Base-by-base conservation (phyloP, 2,113 vertebrate species). In the Labrus mixtus region DNA sequence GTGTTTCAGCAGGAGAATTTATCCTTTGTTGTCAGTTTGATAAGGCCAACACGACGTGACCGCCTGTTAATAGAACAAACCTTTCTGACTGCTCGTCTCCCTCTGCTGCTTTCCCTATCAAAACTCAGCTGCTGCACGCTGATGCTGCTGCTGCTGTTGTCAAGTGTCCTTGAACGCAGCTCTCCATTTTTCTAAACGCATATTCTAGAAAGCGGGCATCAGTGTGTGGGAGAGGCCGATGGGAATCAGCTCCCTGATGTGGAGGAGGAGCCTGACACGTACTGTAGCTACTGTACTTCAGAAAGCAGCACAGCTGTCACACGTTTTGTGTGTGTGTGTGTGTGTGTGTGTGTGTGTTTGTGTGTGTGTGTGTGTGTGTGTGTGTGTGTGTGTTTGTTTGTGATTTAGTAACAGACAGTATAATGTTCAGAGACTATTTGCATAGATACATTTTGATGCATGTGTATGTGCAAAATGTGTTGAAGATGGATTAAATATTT, bases 131-230 rank as follows among this genome's bases (percentile, higher is more conserved):
- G 73, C 36, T 64, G 37, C 17, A 48, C 17, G 17, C 46, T 48
- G n/a, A n/a, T n/a, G 33, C 55, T 60, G 55, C 45, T 51, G 46
- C 46, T 50, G 50, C 64, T 60, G 60, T 46, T 69, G 75, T 78
- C 3, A 68, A 83, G 76, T 79, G 84, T 81, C 77, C 79, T 90
- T 72, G 65, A 81, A 77, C 10, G n/a, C 63, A 58, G 63, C 73
- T 67, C 82, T 85, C 3, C n/a, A 43, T 73, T 74, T 80, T 77
- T 19, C 61, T 67, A 46, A 79, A 69, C 17, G 3, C 65, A 51
- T 67, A 50, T 78, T 76, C 20, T 68, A 71, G 75, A 73, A 82
- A 84, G 82, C 70, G 76, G 68, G 39, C 65, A 46, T 77, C 43
- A 66, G 67, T 69, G 84, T 82, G 89, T 87, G 79, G 82, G 84